phyloP scores from a whole-genome alignment of 1,140 invertebrate species.

The Linepithema humile region DNA sequence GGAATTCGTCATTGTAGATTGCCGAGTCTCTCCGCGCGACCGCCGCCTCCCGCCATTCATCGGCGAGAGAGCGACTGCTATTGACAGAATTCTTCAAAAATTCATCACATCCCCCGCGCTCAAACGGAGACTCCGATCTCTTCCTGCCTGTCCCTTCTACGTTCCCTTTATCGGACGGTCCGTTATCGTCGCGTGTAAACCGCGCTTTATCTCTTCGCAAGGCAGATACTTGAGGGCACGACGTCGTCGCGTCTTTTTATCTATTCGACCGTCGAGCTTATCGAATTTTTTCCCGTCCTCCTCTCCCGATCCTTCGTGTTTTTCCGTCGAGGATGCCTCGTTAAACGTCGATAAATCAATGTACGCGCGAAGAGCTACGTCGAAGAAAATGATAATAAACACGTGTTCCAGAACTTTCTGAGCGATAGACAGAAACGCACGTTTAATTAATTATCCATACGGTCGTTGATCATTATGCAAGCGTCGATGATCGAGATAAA shows the following conservation, averaged over 20 bases:
- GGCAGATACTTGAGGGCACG: conserved; percentile 42
- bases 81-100: conserved; percentile 67
- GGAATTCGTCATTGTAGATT: conserved; percentile 79
- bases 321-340: neutral
- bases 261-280: conserved; percentile 15
- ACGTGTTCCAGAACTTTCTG: neutral
- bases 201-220: conserved; percentile 57
- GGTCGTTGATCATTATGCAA: conserved; percentile 18
- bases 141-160: neutral
- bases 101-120: conserved; percentile 64
- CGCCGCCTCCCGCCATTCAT: conserved; percentile 66
- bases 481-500: conserved; percentile 13
- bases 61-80: conserved; percentile 55
- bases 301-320: neutral
- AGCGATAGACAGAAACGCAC: neutral
- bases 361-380: conserved; percentile 2
- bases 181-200: conserved; percentile 56
- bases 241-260: conserved; percentile 40
- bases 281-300: conserved; percentile 32
- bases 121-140: neutral
- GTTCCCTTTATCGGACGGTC: conserved; percentile 10
- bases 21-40: conserved; percentile 58
- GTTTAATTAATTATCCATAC: conserved; percentile 32
- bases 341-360: conserved; percentile 35
- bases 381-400: conserved; percentile 20